A percentile compares a stretch with the other conserved stretches of the same genome.
These are phyloP conservation scores for Phallusia fumigata DNA, from an alignment of 23 tunicate genomes.

Conservation along the genomic window DNA sequence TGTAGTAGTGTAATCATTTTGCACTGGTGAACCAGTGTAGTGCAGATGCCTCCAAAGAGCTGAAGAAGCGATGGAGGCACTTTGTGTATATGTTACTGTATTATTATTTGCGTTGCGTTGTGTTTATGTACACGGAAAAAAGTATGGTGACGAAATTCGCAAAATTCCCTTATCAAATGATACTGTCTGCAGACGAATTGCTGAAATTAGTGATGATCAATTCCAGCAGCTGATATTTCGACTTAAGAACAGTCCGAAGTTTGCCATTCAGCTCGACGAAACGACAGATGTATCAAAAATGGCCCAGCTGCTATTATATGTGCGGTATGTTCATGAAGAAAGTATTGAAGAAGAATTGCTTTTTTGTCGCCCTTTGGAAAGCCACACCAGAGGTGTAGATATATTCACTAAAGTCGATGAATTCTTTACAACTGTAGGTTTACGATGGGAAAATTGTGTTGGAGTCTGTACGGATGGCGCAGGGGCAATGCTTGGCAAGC, in stretches of 20 bases:
- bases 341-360: slow-evolving; percentile 36
- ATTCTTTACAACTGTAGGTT: slow-evolving; percentile 20
- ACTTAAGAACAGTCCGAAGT: slow-evolving; percentile 31
- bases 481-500: slow-evolving; percentile 17
- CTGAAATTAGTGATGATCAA: slow-evolving; percentile 32
- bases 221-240: slow-evolving; percentile 30
- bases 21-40: too few relatives aligned
- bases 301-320: slow-evolving; percentile 26
- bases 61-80: too few relatives aligned
- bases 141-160: slow-evolving; percentile 31
- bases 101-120: too few relatives aligned
- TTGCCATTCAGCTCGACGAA: slow-evolving; percentile 33
- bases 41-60: too few relatives aligned
- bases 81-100: too few relatives aligned
- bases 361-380: slow-evolving; percentile 28
- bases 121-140: slow-evolving; percentile 24
- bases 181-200: slow-evolving; percentile 13
- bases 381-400: slow-evolving; percentile 26
- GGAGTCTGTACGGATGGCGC: slow-evolving; percentile 46
- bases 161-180: slow-evolving; percentile 27
- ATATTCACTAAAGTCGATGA: slow-evolving; percentile 19
- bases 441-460: slow-evolving; percentile 25
- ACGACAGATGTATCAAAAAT: slow-evolving; percentile 26
- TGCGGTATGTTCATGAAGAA: slow-evolving; percentile 21
- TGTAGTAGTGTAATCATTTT: too few relatives aligned